phyloP scores from a whole-genome alignment of 2,113 vertebrate species.

The Lepus americanus region DNA sequence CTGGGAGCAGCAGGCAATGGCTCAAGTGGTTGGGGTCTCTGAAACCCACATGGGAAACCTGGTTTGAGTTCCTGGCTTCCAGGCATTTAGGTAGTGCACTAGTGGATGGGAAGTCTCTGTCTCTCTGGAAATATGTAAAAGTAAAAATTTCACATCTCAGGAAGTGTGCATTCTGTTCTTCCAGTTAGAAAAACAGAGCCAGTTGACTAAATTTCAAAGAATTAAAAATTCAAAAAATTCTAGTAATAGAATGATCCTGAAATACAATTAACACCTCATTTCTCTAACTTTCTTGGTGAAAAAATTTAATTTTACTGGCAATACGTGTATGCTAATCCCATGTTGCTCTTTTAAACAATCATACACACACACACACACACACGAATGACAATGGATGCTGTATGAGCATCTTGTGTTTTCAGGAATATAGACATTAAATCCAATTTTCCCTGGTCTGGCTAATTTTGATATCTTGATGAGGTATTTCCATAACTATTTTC shows the following conservation, averaged over 20 bases:
- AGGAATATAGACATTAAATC: background rate
- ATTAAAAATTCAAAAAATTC: background rate
- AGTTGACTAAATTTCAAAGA: background rate
- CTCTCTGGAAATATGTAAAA: too few species aligned
- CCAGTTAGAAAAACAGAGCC: background rate
- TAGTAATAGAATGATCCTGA: background rate
- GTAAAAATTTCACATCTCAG: background rate
- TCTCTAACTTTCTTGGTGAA: background rate
- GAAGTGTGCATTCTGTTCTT: background rate
- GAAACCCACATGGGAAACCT: too few species aligned
- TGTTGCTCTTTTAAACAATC: background rate
- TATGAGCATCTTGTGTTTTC: background rate
- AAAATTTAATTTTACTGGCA: background rate
- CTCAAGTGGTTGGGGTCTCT: too few species aligned
- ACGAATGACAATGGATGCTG: background rate
- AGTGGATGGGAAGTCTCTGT: too few species aligned
- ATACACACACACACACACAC: too few species aligned
- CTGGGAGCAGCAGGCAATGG: too few species aligned
- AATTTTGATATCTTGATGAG: background rate
- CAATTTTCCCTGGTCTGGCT: background rate
- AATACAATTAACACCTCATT: slow-evolving; percentile 41
- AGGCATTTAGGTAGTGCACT: too few species aligned
- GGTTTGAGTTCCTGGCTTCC: too few species aligned
- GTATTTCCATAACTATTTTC: background rate
- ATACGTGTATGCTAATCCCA: background rate